Evolutionary conservation across 2,888 invertebrate species (phyloP), one percentile per base, ranked within the genome.

Genomic region (Chloroclysta siterata): DNA sequence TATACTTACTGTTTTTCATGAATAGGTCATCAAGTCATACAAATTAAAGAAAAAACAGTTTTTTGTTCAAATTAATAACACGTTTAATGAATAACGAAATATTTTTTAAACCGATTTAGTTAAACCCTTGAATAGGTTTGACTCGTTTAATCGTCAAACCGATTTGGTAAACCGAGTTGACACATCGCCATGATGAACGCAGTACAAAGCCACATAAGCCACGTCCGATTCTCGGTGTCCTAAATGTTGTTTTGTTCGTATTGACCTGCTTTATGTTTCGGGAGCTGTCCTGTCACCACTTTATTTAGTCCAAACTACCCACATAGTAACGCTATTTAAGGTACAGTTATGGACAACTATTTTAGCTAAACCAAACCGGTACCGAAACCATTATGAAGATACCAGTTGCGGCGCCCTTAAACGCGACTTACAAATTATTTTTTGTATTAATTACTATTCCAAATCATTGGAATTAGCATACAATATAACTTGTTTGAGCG

Each of bases 381-480:
- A 75, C 51, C 13, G 71, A 73, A 72, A 71, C 74, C 70, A 73
- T 75, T 74, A 76, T 75, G 64, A 73, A 68, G 68, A 70, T 82
- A 83, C 87, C 79, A 77, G 87, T 85, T 78, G 77, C 82, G 82
- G 78, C 75, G 65, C 76, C 79, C 76, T 81, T 84, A 83, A 77
- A 76, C 81, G 78, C 82, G 72, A 81, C 82, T 81, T 78, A 80
- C 78, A 85, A 82, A 80, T 76, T 75, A 80, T 84, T 81, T 84
- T 87, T 82, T 88, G 78, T 80, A 79, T 82, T 88, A 85, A 88
- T 90, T 86, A 86, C 85, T 85, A 87, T 90, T 89, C 84, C 68
- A 87, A 83, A 80, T 82, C 76, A 80, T 80, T 69, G 72, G 76
- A 79, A 88, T 88, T 88, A 84, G 85, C 92, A 92, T 92, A 92